phyloP scores from a whole-genome alignment of 2,888 invertebrate species.

The Nasonia oneida region DNA sequence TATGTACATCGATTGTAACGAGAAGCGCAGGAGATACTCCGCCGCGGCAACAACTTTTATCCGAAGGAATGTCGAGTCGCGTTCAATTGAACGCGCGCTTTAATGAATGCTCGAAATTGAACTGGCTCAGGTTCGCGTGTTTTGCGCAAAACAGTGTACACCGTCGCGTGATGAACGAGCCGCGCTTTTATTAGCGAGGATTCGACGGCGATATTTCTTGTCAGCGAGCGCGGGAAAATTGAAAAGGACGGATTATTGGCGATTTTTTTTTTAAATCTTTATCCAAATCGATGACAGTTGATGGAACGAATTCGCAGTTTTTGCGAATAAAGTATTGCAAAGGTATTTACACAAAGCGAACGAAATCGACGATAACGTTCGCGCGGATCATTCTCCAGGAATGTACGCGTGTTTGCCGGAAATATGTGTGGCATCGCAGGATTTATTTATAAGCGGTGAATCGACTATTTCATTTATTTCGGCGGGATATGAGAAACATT shows the following conservation, averaged over 20 bases:
- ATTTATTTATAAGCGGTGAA: not conserved
- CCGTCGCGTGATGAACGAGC: not conserved
- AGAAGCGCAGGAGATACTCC: not conserved
- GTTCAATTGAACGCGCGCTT: conserved; percentile 3
- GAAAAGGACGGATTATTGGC: not conserved
- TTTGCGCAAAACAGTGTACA: not conserved
- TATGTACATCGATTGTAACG: not conserved
- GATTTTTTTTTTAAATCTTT: not conserved
- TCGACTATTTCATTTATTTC: not conserved
- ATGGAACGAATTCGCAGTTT: not conserved
- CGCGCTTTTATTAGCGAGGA: not conserved
- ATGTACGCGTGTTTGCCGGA: not conserved
- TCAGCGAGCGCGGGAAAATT: not conserved
- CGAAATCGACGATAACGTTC: not conserved
- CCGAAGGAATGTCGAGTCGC: conserved; percentile 1
- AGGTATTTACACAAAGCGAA: not conserved
- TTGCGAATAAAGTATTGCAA: not conserved
- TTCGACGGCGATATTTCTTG: not conserved
- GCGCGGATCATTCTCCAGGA: not conserved
- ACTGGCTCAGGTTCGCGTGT: not conserved
- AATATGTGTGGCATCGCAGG: not conserved
- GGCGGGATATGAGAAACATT: not conserved
- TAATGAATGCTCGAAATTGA: not conserved
- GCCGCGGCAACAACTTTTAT: conserved; percentile 14
- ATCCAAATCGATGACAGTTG: not conserved